These are phyloP conservation scores for Delphinus delphis DNA, from an alignment of 2,113 vertebrate genomes.

Conservation along the genomic window DNA sequence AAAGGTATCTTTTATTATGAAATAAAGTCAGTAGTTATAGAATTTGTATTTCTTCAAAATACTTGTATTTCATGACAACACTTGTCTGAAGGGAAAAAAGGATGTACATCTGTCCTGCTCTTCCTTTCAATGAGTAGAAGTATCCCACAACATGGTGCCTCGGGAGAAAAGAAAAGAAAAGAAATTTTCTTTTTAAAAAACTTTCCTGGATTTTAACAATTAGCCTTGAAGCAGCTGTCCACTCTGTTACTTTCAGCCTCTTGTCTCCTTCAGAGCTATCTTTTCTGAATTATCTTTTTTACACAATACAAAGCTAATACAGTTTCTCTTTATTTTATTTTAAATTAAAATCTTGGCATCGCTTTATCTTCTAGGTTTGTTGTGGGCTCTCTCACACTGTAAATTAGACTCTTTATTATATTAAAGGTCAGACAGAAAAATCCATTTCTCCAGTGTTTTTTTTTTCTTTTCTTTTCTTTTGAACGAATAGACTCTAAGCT, in stretches of 20 bases:
- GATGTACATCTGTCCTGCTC: not conserved
- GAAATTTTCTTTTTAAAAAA: not conserved
- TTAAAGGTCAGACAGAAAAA: conserved; percentile 54
- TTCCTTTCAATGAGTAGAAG: not conserved
- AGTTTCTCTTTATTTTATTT: conserved; percentile 35
- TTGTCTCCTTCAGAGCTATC: not conserved
- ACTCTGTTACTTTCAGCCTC: not conserved
- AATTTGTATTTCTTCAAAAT: not conserved
- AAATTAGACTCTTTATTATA: conserved; percentile 50
- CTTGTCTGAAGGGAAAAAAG: not conserved
- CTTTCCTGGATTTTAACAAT: not conserved
- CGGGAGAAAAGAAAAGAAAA: not conserved
- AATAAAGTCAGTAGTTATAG: not conserved
- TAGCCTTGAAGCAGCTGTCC: not conserved
- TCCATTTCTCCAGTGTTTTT: not conserved
- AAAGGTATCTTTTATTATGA: not conserved
- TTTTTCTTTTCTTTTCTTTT: not conserved
- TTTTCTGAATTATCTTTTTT: conserved; percentile 55
- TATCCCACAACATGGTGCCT: not conserved
- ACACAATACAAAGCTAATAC: not conserved
- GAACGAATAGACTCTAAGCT: conserved; percentile 65
- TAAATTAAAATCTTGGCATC: conserved; percentile 9
- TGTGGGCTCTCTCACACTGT: not conserved
- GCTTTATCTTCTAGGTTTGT: not conserved
- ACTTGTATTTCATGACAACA: not conserved